phyloP scores from a whole-genome alignment of 1,140 invertebrate genomes.

The Phymastichus coffea region DNA sequence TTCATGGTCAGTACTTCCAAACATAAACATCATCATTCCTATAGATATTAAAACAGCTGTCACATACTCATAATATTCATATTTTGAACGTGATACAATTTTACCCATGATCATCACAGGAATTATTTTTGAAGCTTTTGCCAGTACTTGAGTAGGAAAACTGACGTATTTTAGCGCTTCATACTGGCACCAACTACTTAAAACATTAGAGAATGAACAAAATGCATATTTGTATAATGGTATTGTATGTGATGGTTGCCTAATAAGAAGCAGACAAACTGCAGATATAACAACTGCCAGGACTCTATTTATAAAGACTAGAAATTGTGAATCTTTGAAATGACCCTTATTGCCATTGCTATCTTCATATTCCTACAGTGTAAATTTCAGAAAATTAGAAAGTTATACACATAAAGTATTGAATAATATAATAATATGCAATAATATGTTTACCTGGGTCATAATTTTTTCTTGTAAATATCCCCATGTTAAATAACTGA shows the following conservation, averaged over 20 bases:
- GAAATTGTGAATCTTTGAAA: conserved; percentile 92
- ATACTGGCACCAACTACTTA: conserved; percentile 99
- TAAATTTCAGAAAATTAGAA: conserved; percentile 15
- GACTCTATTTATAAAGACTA: conserved; percentile 92
- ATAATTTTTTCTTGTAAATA: conserved; percentile 92
- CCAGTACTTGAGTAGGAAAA: conserved; percentile 94
- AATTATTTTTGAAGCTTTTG: conserved; percentile 93
- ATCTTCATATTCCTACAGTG: conserved; percentile 70
- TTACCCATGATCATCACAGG: conserved; percentile 99
- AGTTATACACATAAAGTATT: background rate
- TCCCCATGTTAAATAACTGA: conserved; percentile 92
- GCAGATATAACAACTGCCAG: conserved; percentile 79
- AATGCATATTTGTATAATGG: conserved; percentile 96
- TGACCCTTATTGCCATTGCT: conserved; percentile 61
- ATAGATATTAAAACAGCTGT: conserved; percentile 87
- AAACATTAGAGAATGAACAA: conserved; percentile 95
- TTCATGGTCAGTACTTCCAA: conserved; percentile 64
- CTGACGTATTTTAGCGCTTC: conserved; percentile 98
- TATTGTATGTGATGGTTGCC: conserved; percentile 73
- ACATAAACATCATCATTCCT: conserved; percentile 90
- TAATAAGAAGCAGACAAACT: conserved; percentile 60
- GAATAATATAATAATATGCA: background rate
- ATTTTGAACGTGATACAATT: conserved; percentile 83
- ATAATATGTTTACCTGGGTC: conserved; percentile 65
- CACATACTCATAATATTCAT: conserved; percentile 91